Evolutionary conservation across 2,888 invertebrate species (phyloP).

Genomic region (Pardosa pseudoannulata): DNA sequence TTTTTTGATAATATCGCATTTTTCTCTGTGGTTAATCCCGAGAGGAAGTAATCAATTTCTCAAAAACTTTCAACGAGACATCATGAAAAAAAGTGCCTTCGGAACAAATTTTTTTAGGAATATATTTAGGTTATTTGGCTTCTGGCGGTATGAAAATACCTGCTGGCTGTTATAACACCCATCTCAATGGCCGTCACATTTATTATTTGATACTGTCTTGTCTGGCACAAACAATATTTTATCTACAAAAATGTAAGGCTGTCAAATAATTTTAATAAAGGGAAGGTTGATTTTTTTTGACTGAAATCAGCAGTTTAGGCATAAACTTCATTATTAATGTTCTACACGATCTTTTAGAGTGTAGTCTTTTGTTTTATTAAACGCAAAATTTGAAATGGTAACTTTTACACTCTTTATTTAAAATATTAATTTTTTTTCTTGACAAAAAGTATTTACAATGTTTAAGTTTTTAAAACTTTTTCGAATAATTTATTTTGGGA

Average conservation of each 20-base stretch:
- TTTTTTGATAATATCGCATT: conserved; percentile 48
- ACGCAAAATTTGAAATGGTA: too few species aligned
- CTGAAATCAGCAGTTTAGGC: too few species aligned
- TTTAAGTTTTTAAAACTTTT: too few species aligned
- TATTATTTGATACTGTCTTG: conserved; percentile 7
- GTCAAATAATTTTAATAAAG: conserved; percentile 1
- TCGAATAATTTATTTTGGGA: too few species aligned
- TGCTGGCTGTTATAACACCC: neutral
- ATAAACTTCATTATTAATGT: too few species aligned
- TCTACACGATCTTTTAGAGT: too few species aligned
- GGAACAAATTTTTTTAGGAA: neutral
- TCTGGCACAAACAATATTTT: neutral
- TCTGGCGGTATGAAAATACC: neutral
- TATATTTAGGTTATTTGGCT: neutral
- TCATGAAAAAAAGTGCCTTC: conserved; percentile 6
- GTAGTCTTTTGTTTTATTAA: too few species aligned
- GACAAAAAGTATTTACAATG: too few species aligned
- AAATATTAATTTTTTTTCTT: too few species aligned
- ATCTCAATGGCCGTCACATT: neutral
- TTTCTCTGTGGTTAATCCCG: conserved; percentile 40
- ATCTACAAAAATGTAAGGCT: neutral
- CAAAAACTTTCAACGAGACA: conserved; percentile 15
- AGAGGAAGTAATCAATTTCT: conserved; percentile 53
- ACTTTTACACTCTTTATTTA: too few species aligned
- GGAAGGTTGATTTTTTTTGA: neutral